A percentile compares a stretch with the other conserved stretches of the same genome.
Conservation (phyloP, 2,888 invertebrate species). For the Heteropelma amictum region DNA sequence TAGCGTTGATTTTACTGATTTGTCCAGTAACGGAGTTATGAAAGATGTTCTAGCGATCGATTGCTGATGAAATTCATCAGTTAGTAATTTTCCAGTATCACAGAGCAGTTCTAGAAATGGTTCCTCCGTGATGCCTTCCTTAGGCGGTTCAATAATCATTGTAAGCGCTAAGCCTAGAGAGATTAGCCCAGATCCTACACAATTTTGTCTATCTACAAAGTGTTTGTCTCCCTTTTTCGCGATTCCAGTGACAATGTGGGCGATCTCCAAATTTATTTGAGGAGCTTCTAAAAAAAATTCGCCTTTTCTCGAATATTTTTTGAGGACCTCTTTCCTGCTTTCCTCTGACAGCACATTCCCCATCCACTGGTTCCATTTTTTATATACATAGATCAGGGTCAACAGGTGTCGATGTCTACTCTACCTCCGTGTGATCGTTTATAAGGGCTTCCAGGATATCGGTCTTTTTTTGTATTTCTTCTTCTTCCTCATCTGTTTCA, state of each 20-base stretch:
- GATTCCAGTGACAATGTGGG: slow-evolving; percentile 1
- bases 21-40: slow-evolving; percentile 28
- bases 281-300: slow-evolving; percentile 22
- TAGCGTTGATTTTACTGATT: slow-evolving; percentile 25
- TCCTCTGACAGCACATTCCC: slow-evolving; percentile 22
- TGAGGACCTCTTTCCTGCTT: slow-evolving; percentile 12
- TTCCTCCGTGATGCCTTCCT: slow-evolving; percentile 35
- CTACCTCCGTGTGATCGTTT: slow-evolving; percentile 20
- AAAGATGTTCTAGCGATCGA: slow-evolving; percentile 37
- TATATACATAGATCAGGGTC: slow-evolving; percentile 36
- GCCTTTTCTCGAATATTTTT: slow-evolving; percentile 10
- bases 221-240: slow-evolving; percentile 33
- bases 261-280: slow-evolving; percentile 19
- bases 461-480: background rate
- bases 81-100: slow-evolving; percentile 39
- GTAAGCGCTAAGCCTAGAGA: slow-evolving; percentile 35
- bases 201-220: slow-evolving; percentile 34
- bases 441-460: slow-evolving; percentile 9
- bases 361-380: slow-evolving; percentile 27
- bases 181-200: slow-evolving; percentile 25
- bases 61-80: slow-evolving; percentile 29
- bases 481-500: background rate
- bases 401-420: background rate
- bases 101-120: slow-evolving; percentile 24
- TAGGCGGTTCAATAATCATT: slow-evolving; percentile 16